Base-by-base conservation (phyloP, 2,888 invertebrate genomes). In the Dascillus cervinus region DNA sequence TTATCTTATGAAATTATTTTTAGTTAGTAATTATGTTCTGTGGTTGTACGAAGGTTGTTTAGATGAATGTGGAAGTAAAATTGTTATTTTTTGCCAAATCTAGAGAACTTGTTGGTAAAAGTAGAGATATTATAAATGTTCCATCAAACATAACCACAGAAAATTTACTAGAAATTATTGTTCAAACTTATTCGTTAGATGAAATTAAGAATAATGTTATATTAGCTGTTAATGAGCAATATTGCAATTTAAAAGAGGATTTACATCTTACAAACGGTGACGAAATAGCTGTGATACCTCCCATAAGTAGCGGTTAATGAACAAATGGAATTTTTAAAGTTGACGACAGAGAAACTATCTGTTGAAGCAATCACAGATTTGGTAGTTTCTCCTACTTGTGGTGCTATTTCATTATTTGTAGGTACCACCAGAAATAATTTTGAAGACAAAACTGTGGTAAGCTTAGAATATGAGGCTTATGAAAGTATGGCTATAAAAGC, bases 381-480 rank as follows among this genome's bases (percentile, higher is more conserved):
- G 8, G 85, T 85, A 0, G 60, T 71, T 1, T 75, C 81, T 30
- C 70, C 80, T 19, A 72, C 72, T 19, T 92, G 91, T 60, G 96
- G 95, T 4, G 95, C 94, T 3, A 73, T 88, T 26, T 88, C 92
- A 1, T 56, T 89, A 13, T 96, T 96, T 65, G 74, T 92, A 29
- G 96, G 95, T 1, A 88, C 83, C 2, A 91, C 91, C 0, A 72
- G 91, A 55, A 81, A 90, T 62, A 79, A 77, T 58, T 90, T 88
- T 62, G 80, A 88, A 49, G 77, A 77, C 2, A 85, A 85, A 67
- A 75, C 75, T 67, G 94, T 96, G n/a, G 43, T 82, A n/a, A 73
- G 74, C 33, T 67, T 96, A 29, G 88, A 90, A 56, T 97, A 96
- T 67, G 95, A 96, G 65, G 90, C 91, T 0, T 96, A 95, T 58